A percentile compares a stretch with the other conserved stretches of the same genome.
Conservation (phyloP, 2,113 vertebrate genomes). For the Siniperca chuatsi region DNA sequence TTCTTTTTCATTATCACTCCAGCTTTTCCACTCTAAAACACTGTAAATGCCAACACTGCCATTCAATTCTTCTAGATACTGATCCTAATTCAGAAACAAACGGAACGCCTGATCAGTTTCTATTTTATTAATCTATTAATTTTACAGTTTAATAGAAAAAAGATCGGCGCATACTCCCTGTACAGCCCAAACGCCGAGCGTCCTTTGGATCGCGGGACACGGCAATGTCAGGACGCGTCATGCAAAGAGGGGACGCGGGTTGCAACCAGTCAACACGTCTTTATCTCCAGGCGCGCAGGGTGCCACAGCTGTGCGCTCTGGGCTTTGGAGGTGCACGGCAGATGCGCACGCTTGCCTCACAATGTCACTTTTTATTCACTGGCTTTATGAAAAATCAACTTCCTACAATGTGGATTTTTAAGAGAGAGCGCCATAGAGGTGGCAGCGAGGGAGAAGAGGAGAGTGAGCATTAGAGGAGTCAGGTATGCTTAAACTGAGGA, state of each 20-base stretch:
- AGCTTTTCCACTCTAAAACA: conserved; percentile 1
- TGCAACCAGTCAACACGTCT: conserved; percentile 62
- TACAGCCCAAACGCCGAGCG: conserved; percentile 23
- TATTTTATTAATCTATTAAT: not conserved
- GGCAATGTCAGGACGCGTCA: conserved; percentile 69
- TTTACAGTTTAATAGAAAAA: not conserved
- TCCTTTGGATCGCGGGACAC: conserved; percentile 41
- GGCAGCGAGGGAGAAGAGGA: not conserved
- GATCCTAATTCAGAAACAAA: not conserved
- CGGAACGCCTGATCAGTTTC: not conserved
- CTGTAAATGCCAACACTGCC: not conserved
- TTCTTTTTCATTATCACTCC: not conserved
- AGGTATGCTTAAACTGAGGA: not conserved
- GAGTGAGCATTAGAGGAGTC: conserved; percentile 1
- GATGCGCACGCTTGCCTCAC: conserved; percentile 37
- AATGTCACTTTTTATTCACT: conserved; percentile 39
- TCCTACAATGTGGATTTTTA: not conserved
- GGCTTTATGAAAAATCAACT: conserved; percentile 5
- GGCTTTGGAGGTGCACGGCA: conserved; percentile 40
- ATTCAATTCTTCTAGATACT: not conserved
- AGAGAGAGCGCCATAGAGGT: not conserved
- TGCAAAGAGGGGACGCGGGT: conserved; percentile 42
- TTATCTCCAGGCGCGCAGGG: conserved; percentile 61
- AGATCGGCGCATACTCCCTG: not conserved
- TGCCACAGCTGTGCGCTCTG: conserved; percentile 76